A percentile compares a stretch with the other conserved stretches of the same genome.
These are phyloP conservation scores for Aramus guarauna DNA, from an alignment of 2,113 vertebrate species.

Conservation along the genomic window DNA sequence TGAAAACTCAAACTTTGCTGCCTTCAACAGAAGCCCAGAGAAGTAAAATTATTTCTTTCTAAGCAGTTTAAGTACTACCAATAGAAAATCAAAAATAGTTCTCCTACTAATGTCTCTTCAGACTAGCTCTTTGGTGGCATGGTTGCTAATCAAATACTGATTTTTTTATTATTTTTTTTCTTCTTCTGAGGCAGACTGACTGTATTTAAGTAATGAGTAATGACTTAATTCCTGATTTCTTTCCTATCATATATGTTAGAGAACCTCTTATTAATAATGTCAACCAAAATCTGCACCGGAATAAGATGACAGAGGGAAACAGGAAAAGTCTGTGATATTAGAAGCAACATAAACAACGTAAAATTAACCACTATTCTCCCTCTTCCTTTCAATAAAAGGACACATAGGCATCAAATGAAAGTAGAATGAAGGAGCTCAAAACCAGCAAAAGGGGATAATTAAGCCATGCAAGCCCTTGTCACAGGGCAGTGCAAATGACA, in stretches of 20 bases:
- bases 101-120: neutral
- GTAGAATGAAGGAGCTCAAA: neutral
- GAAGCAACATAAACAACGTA: neutral
- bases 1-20: neutral
- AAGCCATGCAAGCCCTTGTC: neutral
- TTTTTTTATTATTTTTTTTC: neutral
- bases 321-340: neutral
- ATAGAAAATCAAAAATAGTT: neutral
- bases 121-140: neutral
- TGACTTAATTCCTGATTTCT: neutral
- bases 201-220: neutral
- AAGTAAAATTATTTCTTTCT: neutral
- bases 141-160: neutral
- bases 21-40: neutral
- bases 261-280: neutral
- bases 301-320: neutral
- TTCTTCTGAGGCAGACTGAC: neutral
- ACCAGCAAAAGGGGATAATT: neutral
- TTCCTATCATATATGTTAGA: neutral
- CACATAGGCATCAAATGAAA: neutral
- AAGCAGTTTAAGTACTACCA: neutral
- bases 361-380: neutral
- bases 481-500: neutral
- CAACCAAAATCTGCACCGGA: neutral
- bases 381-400: neutral